These are phyloP conservation scores for Polyommatus iphigenia DNA, from an alignment of 2,888 invertebrate species.

Conservation along the genomic window DNA sequence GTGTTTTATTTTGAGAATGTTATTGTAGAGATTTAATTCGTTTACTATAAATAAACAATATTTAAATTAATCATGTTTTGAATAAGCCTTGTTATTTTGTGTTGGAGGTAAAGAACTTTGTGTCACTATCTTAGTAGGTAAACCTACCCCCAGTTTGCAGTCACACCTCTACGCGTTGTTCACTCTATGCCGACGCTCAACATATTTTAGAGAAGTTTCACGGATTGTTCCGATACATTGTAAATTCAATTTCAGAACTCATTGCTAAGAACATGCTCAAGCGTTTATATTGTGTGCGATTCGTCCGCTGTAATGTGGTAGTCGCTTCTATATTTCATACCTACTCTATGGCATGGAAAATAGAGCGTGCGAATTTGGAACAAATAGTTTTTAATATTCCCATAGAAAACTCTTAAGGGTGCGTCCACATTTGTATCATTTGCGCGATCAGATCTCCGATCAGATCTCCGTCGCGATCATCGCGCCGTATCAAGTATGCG, in stretches of 20 bases:
- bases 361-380: too few species aligned
- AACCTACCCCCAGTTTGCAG: background rate
- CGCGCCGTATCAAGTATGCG: too few species aligned
- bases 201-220: slow-evolving; percentile 45
- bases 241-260: slow-evolving; percentile 29
- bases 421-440: too few species aligned
- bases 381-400: too few species aligned
- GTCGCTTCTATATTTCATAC: background rate
- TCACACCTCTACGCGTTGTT: background rate
- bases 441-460: too few species aligned
- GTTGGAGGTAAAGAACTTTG: background rate
- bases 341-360: too few species aligned
- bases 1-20: too few species aligned
- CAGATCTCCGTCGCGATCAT: too few species aligned
- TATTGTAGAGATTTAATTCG: too few species aligned
- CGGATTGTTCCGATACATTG: slow-evolving; percentile 33
- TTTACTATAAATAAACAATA: too few species aligned
- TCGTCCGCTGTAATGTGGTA: background rate
- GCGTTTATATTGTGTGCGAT: slow-evolving; percentile 18
- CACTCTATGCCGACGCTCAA: slow-evolving; percentile 43
- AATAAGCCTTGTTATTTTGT: background rate
- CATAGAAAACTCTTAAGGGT: too few species aligned
- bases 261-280: slow-evolving; percentile 16
- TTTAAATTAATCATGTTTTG: background rate
- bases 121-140: background rate